Evolutionary conservation across 2,888 invertebrate genomes (phyloP).

Genomic region (Drosophila barbarae): DNA sequence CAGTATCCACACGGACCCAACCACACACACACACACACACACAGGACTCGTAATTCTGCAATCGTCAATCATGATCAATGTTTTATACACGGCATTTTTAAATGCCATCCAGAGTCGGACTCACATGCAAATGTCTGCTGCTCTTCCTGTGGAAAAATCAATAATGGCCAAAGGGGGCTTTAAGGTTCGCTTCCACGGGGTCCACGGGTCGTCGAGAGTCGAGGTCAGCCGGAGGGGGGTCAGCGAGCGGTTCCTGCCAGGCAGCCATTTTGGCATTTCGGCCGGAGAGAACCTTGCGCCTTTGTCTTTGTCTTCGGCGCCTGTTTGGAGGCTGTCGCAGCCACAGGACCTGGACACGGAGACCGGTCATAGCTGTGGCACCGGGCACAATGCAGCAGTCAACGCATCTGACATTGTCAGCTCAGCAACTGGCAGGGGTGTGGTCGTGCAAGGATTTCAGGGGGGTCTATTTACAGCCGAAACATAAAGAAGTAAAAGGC

Average conservation of each 20-base stretch:
- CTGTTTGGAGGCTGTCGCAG: constrained; percentile 30
- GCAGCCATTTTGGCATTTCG: constrained; percentile 69
- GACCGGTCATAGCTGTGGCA: constrained; percentile 41
- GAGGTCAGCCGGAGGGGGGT: constrained; percentile 64
- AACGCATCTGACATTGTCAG: constrained; percentile 65
- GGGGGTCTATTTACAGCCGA: not conserved
- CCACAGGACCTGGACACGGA: constrained; percentile 22
- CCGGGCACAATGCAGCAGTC: constrained; percentile 56
- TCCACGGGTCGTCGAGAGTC: constrained; percentile 7
- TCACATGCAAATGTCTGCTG: constrained; percentile 35
- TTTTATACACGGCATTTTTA: constrained; percentile 64
- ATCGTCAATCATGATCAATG: constrained; percentile 65
- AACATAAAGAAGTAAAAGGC: no score
- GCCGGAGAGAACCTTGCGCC: constrained; percentile 43
- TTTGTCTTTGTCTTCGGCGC: constrained; percentile 70
- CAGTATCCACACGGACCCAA: constrained; percentile 2
- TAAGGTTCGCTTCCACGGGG: constrained; percentile 32
- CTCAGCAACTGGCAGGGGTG: constrained; percentile 16
- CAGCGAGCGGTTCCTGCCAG: constrained; percentile 44
- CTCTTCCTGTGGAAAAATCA: constrained; percentile 55
- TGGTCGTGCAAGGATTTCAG: not conserved
- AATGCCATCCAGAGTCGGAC: constrained; percentile 47
- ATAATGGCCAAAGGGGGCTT: constrained; percentile 48
- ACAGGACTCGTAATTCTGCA: constrained; percentile 22
- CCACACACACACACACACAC: not conserved